phyloP scores from a whole-genome alignment of 1,140 invertebrate species.

The Pogonomyrmex californicus region DNA sequence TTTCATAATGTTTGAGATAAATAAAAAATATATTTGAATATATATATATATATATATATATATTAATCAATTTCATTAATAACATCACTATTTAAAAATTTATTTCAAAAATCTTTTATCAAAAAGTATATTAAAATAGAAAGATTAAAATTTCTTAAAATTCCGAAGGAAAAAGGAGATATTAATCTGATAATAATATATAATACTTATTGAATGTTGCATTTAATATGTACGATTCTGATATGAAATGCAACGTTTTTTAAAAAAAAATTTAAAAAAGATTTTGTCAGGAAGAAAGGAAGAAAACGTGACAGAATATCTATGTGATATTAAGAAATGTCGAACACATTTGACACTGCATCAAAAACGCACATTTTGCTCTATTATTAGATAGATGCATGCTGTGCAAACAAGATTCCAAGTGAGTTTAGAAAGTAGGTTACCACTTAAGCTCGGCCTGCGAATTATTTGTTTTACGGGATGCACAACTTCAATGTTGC shows the following conservation, averaged over 20 bases:
- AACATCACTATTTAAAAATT: constrained; percentile 1
- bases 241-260: not conserved
- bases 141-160: not conserved
- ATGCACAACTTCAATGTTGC: not conserved
- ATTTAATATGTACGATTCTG: not conserved
- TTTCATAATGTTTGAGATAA: constrained; percentile 23
- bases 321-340: not conserved
- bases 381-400: constrained; percentile 70
- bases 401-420: constrained; percentile 76
- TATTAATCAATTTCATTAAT: not conserved
- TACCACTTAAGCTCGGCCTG: constrained; percentile 71
- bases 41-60: not conserved
- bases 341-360: not conserved
- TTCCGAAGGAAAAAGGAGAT: not conserved
- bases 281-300: not conserved
- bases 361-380: constrained; percentile 42
- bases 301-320: not conserved
- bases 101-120: not conserved
- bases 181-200: not conserved
- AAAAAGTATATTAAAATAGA: not conserved
- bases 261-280: not conserved
- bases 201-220: not conserved
- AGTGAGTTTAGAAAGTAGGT: constrained; percentile 75
- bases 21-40: not conserved
- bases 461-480: constrained; percentile 30